Percentiles rank a stretch among this genome's conserved stretches.
phyloP scores from a whole-genome alignment of 2,113 vertebrate genomes.

The Murina feae region DNA sequence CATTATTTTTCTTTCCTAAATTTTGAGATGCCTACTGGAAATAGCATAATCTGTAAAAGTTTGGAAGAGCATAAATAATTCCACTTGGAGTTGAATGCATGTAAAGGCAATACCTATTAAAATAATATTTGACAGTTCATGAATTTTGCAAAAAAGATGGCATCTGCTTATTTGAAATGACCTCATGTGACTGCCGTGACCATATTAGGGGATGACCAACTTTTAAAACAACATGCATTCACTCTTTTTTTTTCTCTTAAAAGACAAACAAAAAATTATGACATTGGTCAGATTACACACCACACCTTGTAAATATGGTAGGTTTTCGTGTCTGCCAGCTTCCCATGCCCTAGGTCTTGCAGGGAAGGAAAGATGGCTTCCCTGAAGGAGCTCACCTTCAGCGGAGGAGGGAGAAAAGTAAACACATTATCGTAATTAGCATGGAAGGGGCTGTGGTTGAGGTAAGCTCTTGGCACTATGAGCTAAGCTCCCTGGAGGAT shows the following conservation, averaged over 20 bases:
- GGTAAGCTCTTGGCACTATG: background rate
- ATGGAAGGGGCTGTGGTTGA: background rate
- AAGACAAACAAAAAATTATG: background rate
- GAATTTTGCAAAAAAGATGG: background rate
- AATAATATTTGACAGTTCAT: background rate
- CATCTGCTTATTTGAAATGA: background rate
- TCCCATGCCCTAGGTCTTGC: background rate
- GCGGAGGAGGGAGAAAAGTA: background rate
- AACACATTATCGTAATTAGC: conserved; percentile 15
- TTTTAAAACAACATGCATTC: background rate
- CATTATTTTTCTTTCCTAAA: conserved; percentile 14
- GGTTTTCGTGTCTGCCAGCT: background rate
- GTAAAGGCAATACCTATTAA: background rate
- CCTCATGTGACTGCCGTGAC: background rate
- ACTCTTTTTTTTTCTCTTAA: background rate
- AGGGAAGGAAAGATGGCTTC: background rate
- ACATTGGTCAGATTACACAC: background rate
- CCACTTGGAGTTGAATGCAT: background rate
- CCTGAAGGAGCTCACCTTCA: background rate
- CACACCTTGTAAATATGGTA: background rate
- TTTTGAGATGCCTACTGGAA: background rate
- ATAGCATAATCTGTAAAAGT: background rate
- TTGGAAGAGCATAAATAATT: background rate
- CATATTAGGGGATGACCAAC: background rate
- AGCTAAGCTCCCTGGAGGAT: background rate